phyloP scores from a whole-genome alignment of 2,888 invertebrate species.

The Lasius platythorax region DNA sequence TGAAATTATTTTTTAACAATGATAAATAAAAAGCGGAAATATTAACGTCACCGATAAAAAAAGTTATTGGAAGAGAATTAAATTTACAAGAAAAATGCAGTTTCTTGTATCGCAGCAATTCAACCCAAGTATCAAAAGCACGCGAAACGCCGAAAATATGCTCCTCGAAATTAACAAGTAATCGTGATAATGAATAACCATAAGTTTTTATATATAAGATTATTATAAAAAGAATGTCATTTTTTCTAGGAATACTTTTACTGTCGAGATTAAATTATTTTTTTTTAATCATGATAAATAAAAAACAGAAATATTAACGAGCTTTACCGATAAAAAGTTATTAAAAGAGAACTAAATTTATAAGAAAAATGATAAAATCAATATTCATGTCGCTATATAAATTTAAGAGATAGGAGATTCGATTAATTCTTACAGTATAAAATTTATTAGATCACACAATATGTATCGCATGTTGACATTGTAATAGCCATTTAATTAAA shows the following conservation, averaged over 20 bases:
- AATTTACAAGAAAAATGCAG: not conserved
- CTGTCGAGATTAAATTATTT: not conserved
- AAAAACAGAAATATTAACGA: not conserved
- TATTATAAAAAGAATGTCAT: not conserved
- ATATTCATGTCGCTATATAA: not conserved
- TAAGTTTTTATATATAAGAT: not conserved
- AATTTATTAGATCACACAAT: not conserved
- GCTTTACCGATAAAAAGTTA: not conserved
- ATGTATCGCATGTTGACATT: not conserved
- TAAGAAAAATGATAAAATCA: not conserved
- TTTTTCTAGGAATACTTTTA: not conserved
- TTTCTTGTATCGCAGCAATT: constrained; percentile 14
- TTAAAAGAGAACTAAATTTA: not conserved
- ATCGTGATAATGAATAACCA: not conserved
- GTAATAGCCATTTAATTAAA: constrained; percentile 3
- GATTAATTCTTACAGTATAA: not conserved
- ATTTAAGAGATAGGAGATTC: not conserved
- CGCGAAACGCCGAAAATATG: not conserved
- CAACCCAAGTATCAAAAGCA: not conserved
- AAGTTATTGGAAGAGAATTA: too few relatives aligned
- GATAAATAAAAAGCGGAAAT: not conserved
- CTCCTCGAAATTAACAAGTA: not conserved
- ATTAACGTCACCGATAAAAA: too few relatives aligned
- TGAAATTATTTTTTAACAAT: not conserved
- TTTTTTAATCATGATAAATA: not conserved